phyloP scores from a whole-genome alignment of 2,888 invertebrate genomes.

The Conchocele bisecta region DNA sequence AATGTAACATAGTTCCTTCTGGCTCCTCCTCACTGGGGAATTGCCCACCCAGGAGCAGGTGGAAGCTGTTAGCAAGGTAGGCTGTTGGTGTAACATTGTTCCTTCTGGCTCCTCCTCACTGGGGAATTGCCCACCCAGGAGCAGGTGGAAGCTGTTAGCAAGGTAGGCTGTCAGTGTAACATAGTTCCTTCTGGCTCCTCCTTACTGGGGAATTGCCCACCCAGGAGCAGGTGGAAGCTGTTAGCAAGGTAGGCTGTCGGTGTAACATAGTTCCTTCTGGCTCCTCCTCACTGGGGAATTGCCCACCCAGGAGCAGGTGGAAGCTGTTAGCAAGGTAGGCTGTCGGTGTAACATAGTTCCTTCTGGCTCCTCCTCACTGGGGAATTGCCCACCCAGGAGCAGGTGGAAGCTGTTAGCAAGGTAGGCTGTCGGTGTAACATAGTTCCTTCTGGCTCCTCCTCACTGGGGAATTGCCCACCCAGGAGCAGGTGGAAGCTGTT shows the following conservation, averaged over 20 bases:
- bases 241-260: too few relatives aligned
- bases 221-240: conserved; percentile 88
- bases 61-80: conserved; percentile 79
- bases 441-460: conserved; percentile 96
- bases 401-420: conserved; percentile 85
- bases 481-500: conserved; percentile 87
- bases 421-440: conserved; percentile 62
- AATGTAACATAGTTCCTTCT: conserved; percentile 88
- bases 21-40: conserved; percentile 95
- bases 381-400: conserved; percentile 91
- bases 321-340: conserved; percentile 76
- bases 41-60: conserved; percentile 92
- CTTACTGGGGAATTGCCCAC: conserved; percentile 94
- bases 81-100: not conserved
- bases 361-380: conserved; percentile 96
- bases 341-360: not conserved
- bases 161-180: conserved; percentile 86
- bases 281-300: conserved; percentile 94
- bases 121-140: conserved; percentile 93
- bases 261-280: conserved; percentile 90
- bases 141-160: conserved; percentile 86
- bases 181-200: conserved; percentile 96
- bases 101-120: conserved; percentile 94
- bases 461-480: conserved; percentile 93
- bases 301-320: conserved; percentile 91